Evolutionary conservation across 2,797 vertebrate genomes (phyloP).

Genomic region (Myiotriccus ornatus): DNA sequence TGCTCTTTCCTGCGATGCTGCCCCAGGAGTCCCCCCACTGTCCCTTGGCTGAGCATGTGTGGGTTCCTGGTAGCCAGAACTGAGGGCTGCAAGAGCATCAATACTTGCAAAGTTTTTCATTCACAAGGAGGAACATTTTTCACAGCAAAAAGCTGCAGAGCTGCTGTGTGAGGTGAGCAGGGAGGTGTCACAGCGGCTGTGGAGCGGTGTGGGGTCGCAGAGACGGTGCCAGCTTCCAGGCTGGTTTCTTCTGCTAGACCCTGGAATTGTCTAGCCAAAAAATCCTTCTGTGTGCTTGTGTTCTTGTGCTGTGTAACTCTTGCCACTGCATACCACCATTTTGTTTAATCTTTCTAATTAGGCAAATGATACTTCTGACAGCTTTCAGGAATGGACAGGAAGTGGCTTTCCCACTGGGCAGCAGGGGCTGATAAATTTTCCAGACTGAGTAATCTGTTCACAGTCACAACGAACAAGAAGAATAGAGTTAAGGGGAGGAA

Average conservation of each 20-base stretch:
- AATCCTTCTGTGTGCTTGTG: background rate
- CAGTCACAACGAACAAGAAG: background rate
- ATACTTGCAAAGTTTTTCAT: background rate
- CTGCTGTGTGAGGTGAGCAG: background rate
- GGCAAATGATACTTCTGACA: background rate
- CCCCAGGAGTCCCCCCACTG: accelerated
- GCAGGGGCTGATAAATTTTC: background rate
- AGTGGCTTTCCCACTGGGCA: background rate
- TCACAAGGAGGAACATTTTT: background rate
- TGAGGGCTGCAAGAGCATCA: background rate
- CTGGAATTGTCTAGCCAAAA: background rate
- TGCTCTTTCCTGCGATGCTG: background rate
- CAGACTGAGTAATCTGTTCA: background rate
- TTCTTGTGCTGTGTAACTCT: background rate
- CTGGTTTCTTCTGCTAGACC: background rate
- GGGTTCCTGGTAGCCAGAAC: background rate
- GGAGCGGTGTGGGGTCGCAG: background rate
- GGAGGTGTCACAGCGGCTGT: background rate
- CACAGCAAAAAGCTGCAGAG: background rate
- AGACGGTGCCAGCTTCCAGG: accelerated
- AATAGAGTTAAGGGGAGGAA: background rate
- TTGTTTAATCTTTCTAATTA: background rate
- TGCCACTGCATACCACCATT: background rate
- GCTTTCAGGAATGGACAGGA: background rate
- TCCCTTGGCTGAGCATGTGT: accelerated